These are phyloP conservation scores for Argopecten irradians DNA, from an alignment of 1,140 invertebrate genomes.

Conservation along the genomic window DNA sequence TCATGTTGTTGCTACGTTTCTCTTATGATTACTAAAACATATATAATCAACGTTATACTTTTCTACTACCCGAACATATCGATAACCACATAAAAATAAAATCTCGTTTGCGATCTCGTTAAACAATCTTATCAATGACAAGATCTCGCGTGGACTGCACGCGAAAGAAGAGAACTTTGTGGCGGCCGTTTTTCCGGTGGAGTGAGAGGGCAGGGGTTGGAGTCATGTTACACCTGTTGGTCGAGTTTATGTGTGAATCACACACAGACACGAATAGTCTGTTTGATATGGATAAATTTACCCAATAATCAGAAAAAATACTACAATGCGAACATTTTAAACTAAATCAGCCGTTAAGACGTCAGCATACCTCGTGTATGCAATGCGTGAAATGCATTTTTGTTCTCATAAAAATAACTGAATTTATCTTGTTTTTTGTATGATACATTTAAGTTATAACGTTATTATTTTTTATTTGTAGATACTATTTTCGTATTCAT, in stretches of 20 bases:
- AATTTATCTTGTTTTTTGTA: not conserved
- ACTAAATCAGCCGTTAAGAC: not conserved
- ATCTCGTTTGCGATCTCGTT: conserved; percentile 15
- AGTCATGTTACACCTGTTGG: not conserved
- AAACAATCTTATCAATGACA: not conserved
- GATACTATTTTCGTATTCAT: too few relatives aligned
- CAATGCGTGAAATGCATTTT: not conserved
- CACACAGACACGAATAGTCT: conserved; percentile 6
- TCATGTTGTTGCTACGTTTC: not conserved
- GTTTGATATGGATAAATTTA: not conserved
- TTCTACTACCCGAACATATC: conserved; percentile 5
- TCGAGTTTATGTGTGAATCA: not conserved
- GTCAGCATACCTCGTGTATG: not conserved
- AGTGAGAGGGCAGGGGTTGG: not conserved
- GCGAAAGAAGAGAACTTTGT: conserved; percentile 20
- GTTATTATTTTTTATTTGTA: too few relatives aligned
- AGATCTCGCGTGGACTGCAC: not conserved
- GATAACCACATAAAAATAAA: not conserved
- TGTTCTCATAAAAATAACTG: not conserved
- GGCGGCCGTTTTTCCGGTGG: conserved; percentile 12
- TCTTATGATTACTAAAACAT: not conserved
- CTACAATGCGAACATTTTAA: conserved; percentile 17
- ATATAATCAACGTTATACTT: conserved; percentile 11
- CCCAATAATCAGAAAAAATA: not conserved
- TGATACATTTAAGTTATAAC: too few relatives aligned